A percentile compares a stretch with the other conserved stretches of the same genome.
Evolutionary conservation across 2,113 vertebrate species (phyloP).

Genomic region (Anoura caudifer): DNA sequence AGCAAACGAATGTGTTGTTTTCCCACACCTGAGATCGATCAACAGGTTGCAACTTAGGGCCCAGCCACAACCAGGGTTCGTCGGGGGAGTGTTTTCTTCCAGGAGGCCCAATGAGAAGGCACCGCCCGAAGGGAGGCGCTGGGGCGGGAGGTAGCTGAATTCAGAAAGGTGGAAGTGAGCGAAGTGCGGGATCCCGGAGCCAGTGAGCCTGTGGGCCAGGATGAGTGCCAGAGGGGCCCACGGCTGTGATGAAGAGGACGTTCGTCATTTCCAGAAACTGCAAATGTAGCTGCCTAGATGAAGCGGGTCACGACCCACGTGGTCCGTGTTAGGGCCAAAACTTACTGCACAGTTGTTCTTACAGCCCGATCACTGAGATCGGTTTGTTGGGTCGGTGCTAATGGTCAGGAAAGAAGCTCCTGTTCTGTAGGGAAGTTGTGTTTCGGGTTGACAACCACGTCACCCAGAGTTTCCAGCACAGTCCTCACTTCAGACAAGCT

Average conservation of each 20-base stretch:
- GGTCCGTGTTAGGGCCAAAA: background rate
- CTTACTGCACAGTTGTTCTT: background rate
- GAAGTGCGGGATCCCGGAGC: rapidly evolving
- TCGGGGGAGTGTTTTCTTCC: background rate
- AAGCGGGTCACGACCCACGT: background rate
- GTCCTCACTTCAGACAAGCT: background rate
- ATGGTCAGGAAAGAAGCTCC: background rate
- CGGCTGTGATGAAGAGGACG: background rate
- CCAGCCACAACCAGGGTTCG: background rate
- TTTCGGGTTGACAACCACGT: background rate
- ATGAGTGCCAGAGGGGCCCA: background rate
- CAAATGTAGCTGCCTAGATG: background rate
- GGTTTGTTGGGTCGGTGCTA: background rate
- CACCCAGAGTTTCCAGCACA: background rate
- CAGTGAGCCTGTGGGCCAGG: rapidly evolving
- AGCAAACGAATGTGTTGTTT: rapidly evolving
- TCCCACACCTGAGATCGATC: background rate
- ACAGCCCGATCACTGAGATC: background rate
- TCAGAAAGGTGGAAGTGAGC: background rate
- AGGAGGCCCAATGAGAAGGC: background rate
- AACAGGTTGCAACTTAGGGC: rapidly evolving
- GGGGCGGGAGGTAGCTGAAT: background rate
- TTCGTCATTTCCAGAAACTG: background rate
- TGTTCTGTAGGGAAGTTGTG: background rate
- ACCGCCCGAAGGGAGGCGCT: background rate